Base-by-base conservation (phyloP, 2,888 invertebrate genomes). In the Nymphalis urticae region DNA sequence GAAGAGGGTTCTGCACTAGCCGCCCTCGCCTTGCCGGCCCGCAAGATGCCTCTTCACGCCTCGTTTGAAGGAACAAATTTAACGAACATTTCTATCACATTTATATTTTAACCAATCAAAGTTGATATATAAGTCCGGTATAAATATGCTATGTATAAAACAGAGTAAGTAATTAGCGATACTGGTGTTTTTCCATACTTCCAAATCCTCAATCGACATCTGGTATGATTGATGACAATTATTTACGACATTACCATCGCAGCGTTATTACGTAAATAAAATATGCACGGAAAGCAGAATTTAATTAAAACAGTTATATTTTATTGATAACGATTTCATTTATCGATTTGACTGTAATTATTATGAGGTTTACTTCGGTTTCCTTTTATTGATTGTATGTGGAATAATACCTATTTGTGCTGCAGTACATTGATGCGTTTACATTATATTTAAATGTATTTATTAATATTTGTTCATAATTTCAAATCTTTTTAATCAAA, bases 191-290 rank as follows among this genome's bases (percentile, higher is more conserved):
- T 64, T 69, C 69, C 61, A 51, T 62, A 69, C n/a, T 64, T 65
- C 70, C 66, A 68, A 72, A 68, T 67, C 66, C 71, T 74, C 67
- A 68, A 68, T 72, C 70, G 72, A 72, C 65, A 68, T 65, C 54
- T 62, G 42, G 42, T 66, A 69, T 72, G 74, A 74, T 73, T 67
- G 71, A 72, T 70, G 71, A 64, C 68, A 64, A 67, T 53, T 53
- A 53, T 69, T 69, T 72, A 64, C 69, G 64, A 64, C 58, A 59
- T 59, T 58, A 48, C 47, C 47, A 67, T 69, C 62, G 62, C 32
- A 62, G 64, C 58, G 59, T 69, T 69, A 66, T 66, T 62, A 62
- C 66, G 58, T 59, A 36, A 66, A 66, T 66, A 66, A 69, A 63
- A 66, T 69, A 62, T 66, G 48, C 61, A 61, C 36, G 65, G 53